These are phyloP conservation scores for Trachelus iudaicus DNA, from an alignment of 2,888 invertebrate genomes.

Conservation along the genomic window DNA sequence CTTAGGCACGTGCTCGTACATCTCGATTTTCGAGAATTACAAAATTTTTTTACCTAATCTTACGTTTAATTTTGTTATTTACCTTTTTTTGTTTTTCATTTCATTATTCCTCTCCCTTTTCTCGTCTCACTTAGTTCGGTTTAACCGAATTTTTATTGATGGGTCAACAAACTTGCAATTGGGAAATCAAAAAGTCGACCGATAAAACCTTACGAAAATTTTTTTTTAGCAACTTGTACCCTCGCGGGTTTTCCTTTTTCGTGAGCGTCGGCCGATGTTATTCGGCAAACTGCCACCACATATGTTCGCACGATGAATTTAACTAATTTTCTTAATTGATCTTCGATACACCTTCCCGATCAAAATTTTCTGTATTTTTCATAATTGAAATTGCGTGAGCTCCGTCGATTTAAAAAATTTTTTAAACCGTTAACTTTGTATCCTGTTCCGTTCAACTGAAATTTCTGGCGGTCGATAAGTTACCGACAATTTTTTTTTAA, in stretches of 20 bases:
- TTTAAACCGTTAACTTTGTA: background rate
- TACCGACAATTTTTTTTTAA: background rate
- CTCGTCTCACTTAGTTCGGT: conserved; percentile 14
- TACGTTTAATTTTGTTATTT: conserved; percentile 7
- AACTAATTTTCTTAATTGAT: background rate
- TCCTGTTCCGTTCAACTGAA: background rate
- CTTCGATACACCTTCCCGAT: background rate
- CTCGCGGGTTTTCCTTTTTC: background rate
- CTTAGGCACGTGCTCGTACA: background rate
- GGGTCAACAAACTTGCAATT: background rate
- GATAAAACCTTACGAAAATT: background rate
- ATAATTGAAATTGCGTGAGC: background rate
- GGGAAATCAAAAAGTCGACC: background rate
- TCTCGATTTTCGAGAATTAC: background rate
- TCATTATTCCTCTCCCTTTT: conserved; percentile 9
- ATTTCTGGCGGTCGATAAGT: background rate
- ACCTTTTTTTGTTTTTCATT: conserved; percentile 7
- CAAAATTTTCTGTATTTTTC: background rate
- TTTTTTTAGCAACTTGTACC: background rate
- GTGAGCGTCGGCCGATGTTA: background rate
- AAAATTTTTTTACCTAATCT: background rate
- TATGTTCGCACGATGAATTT: background rate
- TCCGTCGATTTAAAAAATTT: background rate
- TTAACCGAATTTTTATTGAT: background rate
- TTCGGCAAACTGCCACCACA: background rate